Evolutionary conservation across 1,140 invertebrate genomes (phyloP).

Genomic region (Drosophila kurseongensis): DNA sequence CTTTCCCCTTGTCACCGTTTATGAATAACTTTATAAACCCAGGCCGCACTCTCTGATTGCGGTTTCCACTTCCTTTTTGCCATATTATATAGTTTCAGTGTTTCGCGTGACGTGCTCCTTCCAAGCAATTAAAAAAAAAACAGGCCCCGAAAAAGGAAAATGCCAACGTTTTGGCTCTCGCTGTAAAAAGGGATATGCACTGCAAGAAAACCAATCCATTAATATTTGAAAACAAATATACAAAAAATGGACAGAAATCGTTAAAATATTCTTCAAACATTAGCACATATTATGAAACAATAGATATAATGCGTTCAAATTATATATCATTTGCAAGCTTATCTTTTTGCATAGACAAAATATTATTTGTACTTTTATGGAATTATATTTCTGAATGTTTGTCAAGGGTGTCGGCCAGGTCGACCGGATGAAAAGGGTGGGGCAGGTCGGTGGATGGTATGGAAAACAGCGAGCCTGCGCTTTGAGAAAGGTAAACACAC

Average conservation of each 20-base stretch:
- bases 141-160: constrained; percentile 86
- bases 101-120: constrained; percentile 87
- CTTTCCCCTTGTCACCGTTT: background rate
- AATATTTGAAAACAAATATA: background rate
- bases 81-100: constrained; percentile 39
- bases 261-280: no score
- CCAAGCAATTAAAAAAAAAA: constrained; percentile 86
- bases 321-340: no score
- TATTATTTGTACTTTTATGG: background rate
- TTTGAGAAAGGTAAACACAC: constrained; percentile 54
- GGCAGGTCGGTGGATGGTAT: constrained; percentile 8
- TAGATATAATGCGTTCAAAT: no score
- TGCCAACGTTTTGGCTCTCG: constrained; percentile 76
- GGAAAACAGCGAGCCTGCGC: constrained; percentile 38
- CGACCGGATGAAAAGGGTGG: constrained; percentile 1
- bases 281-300: no score
- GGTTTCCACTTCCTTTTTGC: constrained; percentile 35
- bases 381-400: constrained; percentile 7
- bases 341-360: no score
- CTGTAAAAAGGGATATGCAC: constrained; percentile 9
- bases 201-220: background rate
- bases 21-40: constrained; percentile 42
- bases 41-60: constrained; percentile 19
- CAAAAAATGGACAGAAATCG: no score
- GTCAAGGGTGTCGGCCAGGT: constrained; percentile 28